These are phyloP conservation scores for Speoplatyrhinus poulsoni DNA, from an alignment of 2,113 vertebrate genomes.

Conservation along the genomic window DNA sequence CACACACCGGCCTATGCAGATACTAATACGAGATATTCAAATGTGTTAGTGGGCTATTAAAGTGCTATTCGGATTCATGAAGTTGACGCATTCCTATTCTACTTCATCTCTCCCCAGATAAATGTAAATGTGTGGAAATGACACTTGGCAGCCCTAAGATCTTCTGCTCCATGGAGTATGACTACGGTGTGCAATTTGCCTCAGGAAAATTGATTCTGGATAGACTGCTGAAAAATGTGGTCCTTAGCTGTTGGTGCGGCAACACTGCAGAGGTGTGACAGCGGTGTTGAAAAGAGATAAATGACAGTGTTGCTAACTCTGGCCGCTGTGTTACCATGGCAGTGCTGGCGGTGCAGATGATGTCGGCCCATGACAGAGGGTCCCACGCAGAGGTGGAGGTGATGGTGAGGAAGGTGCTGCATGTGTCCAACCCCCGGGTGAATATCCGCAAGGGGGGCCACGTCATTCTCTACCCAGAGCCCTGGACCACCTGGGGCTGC, in stretches of 20 bases:
- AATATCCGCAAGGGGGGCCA: slow-evolving; percentile 83
- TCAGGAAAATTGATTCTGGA: background rate
- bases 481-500: slow-evolving; percentile 91
- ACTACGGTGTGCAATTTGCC: slow-evolving; percentile 82
- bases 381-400: slow-evolving; percentile 96
- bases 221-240: no score
- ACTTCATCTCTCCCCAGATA: slow-evolving; percentile 76
- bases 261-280: no score
- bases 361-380: slow-evolving; percentile 93
- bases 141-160: slow-evolving; percentile 83
- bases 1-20: slow-evolving; percentile 14
- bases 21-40: background rate
- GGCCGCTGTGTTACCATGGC: slow-evolving; percentile 22
- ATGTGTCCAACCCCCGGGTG: slow-evolving; percentile 78
- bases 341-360: slow-evolving; percentile 90
- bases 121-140: slow-evolving; percentile 92
- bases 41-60: background rate
- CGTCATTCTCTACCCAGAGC: slow-evolving; percentile 87
- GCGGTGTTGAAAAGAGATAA: background rate
- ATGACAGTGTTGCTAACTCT: background rate
- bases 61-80: background rate
- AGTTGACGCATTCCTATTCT: slow-evolving; percentile 17
- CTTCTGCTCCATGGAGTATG: slow-evolving; percentile 90
- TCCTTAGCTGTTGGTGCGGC: no score
- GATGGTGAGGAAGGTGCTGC: slow-evolving; percentile 90